A percentile compares a stretch with the other conserved stretches of the same genome.
phyloP scores from a whole-genome alignment of 2,113 vertebrate genomes.

The Mixornis gularis region DNA sequence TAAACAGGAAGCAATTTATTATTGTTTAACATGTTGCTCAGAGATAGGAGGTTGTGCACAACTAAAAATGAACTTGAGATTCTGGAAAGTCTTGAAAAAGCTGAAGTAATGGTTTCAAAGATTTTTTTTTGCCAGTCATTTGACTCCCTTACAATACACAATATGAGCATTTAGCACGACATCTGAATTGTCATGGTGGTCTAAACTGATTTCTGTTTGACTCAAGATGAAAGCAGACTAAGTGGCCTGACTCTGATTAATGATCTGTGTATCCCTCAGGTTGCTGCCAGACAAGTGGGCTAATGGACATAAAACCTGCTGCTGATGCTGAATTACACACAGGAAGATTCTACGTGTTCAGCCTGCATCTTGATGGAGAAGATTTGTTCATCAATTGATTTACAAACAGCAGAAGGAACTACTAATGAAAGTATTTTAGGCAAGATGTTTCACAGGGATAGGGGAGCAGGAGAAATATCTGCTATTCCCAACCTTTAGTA shows the following conservation, averaged over 20 bases:
- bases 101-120: background rate
- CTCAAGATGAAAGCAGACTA: background rate
- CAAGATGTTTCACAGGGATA: background rate
- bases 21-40: background rate
- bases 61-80: background rate
- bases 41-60: background rate
- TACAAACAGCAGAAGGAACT: background rate
- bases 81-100: background rate
- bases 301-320: background rate
- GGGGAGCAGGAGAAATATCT: background rate
- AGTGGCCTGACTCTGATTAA: background rate
- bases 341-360: background rate
- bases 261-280: background rate
- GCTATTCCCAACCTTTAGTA: background rate
- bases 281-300: background rate
- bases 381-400: background rate
- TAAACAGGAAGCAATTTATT: constrained; percentile 24
- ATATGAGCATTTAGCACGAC: background rate
- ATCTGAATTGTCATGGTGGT: background rate
- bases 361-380: background rate
- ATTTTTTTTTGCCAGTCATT: background rate
- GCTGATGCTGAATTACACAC: background rate
- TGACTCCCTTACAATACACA: background rate
- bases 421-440: background rate
- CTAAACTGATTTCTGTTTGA: background rate